A percentile compares a stretch with the other conserved stretches of the same genome.
These are phyloP conservation scores for Babyrousa celebensis DNA, from an alignment of 2,797 vertebrate genomes.

Conservation along the genomic window DNA sequence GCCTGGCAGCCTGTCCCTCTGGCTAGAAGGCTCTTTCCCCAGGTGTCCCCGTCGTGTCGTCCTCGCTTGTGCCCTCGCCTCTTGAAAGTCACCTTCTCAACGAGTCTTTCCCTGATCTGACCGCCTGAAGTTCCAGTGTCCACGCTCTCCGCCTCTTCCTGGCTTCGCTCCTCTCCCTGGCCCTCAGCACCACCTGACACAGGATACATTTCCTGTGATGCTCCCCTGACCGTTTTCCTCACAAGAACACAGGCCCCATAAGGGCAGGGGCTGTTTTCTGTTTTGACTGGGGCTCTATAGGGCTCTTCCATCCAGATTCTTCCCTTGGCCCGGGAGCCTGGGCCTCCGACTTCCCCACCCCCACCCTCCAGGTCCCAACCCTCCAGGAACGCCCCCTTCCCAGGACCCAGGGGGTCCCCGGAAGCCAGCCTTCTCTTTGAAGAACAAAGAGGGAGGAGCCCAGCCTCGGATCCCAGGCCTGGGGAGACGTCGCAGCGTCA, in stretches of 20 bases:
- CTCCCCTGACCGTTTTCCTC: not conserved
- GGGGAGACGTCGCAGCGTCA: not conserved
- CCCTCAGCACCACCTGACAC: not conserved
- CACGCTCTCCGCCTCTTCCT: not conserved
- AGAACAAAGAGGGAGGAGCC: conserved; percentile 68
- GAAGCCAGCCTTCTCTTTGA: conserved; percentile 73
- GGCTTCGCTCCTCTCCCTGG: not conserved
- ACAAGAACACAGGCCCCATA: not conserved
- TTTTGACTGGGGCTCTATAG: not conserved
- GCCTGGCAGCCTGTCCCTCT: too few relatives aligned
- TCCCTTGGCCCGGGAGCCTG: not conserved
- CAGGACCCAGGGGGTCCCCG: not conserved
- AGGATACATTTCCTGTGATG: not conserved
- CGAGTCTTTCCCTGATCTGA: not conserved
- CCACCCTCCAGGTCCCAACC: not conserved
- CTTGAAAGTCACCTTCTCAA: not conserved
- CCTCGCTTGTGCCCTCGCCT: not conserved
- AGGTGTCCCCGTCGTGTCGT: not conserved
- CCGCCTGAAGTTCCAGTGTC: not conserved
- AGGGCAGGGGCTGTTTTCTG: not conserved
- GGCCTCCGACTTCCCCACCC: not conserved
- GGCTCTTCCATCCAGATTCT: conserved; percentile 11
- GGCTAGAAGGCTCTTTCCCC: not conserved
- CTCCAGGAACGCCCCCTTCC: not conserved
- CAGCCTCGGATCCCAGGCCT: conserved; percentile 7